A percentile compares a stretch with the other conserved stretches of the same genome.
Conservation (phyloP, 2,797 vertebrate species). For the Gadopsis marmoratus region DNA sequence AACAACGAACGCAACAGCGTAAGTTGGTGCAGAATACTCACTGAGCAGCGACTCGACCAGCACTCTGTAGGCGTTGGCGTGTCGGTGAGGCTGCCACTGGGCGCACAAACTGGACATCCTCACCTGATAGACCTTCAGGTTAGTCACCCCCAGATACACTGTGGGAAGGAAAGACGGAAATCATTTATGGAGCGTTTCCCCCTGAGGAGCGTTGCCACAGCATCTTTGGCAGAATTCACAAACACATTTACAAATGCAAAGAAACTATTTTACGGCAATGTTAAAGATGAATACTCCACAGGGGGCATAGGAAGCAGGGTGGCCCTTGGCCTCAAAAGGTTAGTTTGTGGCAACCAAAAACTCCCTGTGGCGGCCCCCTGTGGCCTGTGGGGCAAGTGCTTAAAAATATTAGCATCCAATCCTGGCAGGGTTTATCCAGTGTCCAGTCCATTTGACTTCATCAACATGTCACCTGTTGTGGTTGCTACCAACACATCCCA, state of each 20-base stretch:
- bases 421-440: no score
- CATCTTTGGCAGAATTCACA: background rate
- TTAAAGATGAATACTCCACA: background rate
- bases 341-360: no score
- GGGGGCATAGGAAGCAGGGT: no score
- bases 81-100: slow-evolving; percentile 92
- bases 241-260: background rate
- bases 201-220: background rate
- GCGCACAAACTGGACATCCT: slow-evolving; percentile 88
- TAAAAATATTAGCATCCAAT: no score
- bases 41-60: slow-evolving; percentile 87
- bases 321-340: no score
- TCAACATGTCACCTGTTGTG: background rate
- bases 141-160: slow-evolving; percentile 91
- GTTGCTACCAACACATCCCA: background rate
- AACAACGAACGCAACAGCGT: background rate
- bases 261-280: background rate
- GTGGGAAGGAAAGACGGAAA: slow-evolving; percentile 2
- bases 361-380: no score
- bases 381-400: no score
- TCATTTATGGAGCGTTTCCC: background rate
- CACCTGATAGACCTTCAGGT: slow-evolving; percentile 87
- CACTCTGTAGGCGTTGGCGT: slow-evolving; percentile 89
- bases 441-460: no score
- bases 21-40: slow-evolving; percentile 76